Percentiles rank a stretch among this genome's conserved stretches.
These are phyloP conservation scores for Periophthalmodon schlosseri DNA, from an alignment of 2,113 vertebrate genomes.

Conservation along the genomic window DNA sequence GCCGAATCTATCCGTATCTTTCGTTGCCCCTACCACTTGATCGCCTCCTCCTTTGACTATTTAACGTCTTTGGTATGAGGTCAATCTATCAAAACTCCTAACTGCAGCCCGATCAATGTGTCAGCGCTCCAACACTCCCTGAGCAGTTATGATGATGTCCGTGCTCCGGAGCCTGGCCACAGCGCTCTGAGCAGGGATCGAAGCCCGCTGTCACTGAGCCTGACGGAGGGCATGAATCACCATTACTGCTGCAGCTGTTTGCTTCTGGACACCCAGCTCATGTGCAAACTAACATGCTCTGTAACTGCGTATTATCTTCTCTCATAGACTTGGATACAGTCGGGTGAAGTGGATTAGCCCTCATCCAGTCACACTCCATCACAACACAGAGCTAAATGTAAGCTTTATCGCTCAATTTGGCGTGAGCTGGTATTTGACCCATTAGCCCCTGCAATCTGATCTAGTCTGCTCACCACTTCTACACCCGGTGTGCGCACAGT, in stretches of 20 bases:
- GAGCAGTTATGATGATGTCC: conserved; percentile 84
- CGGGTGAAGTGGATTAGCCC: background rate
- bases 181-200: conserved; percentile 81
- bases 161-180: conserved; percentile 65
- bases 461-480: conserved; percentile 64
- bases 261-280: conserved; percentile 49
- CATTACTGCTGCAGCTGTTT: conserved; percentile 74
- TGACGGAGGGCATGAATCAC: conserved; percentile 84
- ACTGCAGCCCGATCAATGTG: conserved; percentile 78
- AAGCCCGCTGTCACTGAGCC: conserved; percentile 78
- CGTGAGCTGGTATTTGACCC: conserved; percentile 78
- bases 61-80: conserved; percentile 60
- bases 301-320: background rate
- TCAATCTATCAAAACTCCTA: conserved; percentile 80
- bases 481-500: conserved; percentile 66
- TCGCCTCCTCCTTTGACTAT: conserved; percentile 51
- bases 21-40: conserved; percentile 22
- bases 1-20: background rate
- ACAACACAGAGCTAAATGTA: conserved; percentile 39
- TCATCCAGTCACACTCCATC: background rate
- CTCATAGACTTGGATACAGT: background rate
- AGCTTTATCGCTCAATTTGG: conserved; percentile 69
- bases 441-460: conserved; percentile 77
- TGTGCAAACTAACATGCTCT: conserved; percentile 50
- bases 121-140: conserved; percentile 71